These are phyloP conservation scores for Karalla daura DNA, from an alignment of 2,797 vertebrate species.

Conservation along the genomic window DNA sequence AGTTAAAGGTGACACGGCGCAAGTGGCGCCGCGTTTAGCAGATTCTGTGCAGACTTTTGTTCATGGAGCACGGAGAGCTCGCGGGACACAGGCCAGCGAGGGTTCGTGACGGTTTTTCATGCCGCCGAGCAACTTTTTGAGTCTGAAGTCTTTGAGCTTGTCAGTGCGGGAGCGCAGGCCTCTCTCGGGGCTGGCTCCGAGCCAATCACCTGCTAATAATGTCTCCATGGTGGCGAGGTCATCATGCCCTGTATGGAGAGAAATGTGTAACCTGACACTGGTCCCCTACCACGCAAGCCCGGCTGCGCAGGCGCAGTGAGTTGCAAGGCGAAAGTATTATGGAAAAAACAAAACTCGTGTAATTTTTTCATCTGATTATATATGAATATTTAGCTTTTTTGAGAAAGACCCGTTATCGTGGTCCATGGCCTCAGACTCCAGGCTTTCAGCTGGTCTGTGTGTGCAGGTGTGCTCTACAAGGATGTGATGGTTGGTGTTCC, in stretches of 20 bases:
- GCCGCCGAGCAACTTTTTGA: conserved; percentile 30
- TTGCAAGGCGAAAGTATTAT: neutral
- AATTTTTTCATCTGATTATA: neutral
- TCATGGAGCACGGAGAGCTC: neutral
- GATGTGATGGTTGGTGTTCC: conserved; percentile 82
- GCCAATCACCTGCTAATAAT: conserved; percentile 85
- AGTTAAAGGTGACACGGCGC: conserved; percentile 81
- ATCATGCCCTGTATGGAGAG: conserved; percentile 77
- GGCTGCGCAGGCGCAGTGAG: conserved; percentile 10
- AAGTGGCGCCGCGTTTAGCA: conserved; percentile 5
- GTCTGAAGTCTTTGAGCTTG: conserved; percentile 36
- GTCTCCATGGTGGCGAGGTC: conserved; percentile 77
- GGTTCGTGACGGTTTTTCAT: conserved; percentile 32
- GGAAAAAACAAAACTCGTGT: neutral
- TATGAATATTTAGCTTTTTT: neutral
- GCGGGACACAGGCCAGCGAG: neutral
- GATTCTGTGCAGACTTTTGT: conserved; percentile 10
- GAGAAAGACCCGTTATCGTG: neutral
- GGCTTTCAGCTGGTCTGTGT: conserved; percentile 6
- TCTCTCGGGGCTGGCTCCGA: conserved; percentile 64
- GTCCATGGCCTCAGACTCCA: neutral
- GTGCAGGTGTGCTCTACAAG: conserved; percentile 76
- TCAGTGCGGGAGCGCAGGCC: conserved; percentile 52
- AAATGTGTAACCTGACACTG: conserved; percentile 80
- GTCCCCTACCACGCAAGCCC: conserved; percentile 33